phyloP scores from a whole-genome alignment of 2,113 vertebrate species.

The Dromas ardeola region DNA sequence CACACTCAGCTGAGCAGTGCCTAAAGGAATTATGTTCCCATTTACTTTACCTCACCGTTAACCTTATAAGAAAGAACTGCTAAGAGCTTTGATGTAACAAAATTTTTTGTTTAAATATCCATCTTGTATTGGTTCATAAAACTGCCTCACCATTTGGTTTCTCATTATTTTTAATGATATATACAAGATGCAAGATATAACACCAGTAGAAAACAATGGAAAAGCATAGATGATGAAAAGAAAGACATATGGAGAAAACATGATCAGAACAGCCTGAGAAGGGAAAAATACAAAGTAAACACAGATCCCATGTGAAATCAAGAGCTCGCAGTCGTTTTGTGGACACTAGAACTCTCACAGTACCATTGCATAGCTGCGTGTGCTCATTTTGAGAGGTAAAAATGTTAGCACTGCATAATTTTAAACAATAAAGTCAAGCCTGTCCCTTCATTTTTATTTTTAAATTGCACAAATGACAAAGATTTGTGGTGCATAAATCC shows the following conservation, averaged over 20 bases:
- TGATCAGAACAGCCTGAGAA: neutral
- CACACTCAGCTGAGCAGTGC: neutral
- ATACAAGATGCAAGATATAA: neutral
- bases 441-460: neutral
- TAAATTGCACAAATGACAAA: neutral
- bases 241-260: neutral
- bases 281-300: neutral
- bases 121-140: neutral
- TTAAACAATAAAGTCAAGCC: neutral
- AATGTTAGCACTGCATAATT: neutral
- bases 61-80: neutral
- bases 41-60: neutral
- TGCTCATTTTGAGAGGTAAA: neutral
- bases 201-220: neutral
- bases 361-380: neutral
- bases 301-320: neutral
- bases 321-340: neutral
- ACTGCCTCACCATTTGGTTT: neutral
- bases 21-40: neutral
- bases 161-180: neutral
- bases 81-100: neutral
- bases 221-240: neutral
- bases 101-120: neutral
- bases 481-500: slow-evolving; percentile 21
- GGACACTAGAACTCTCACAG: neutral